A percentile compares a stretch with the other conserved stretches of the same genome.
Conservation (phyloP, 1,140 invertebrate species). For the Eubasilissa regina region DNA sequence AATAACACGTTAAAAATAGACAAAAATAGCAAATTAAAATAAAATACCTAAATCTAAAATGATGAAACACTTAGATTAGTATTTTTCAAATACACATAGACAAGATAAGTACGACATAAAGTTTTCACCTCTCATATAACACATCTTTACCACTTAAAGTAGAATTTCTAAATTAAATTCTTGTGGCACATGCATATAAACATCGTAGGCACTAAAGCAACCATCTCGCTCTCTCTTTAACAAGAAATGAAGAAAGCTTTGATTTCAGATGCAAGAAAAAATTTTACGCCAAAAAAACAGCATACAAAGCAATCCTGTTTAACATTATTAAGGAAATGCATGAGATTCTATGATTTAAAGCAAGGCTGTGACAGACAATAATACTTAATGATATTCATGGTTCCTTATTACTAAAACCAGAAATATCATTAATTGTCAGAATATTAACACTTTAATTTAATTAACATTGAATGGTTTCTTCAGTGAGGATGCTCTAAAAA, state of each 20-base stretch:
- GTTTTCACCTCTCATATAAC: conserved; percentile 36
- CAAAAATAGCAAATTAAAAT: conserved; percentile 7
- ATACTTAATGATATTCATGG: no score
- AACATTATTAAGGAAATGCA: no score
- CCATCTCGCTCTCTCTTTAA: conserved; percentile 18
- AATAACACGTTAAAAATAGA: not conserved
- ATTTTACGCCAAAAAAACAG: conserved; percentile 9
- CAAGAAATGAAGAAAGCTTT: conserved; percentile 38
- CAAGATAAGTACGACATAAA: conserved; percentile 25
- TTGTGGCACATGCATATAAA: conserved; percentile 54
- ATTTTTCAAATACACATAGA: conserved; percentile 27
- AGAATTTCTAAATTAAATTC: conserved; percentile 34
- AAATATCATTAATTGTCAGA: not conserved
- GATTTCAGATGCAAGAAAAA: conserved; percentile 42
- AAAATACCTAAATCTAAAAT: conserved; percentile 21
- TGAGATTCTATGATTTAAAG: no score
- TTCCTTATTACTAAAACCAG: no score
- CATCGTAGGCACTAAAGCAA: conserved; percentile 58
- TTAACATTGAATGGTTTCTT: no score
- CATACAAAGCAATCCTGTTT: no score
- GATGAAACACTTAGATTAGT: conserved; percentile 27
- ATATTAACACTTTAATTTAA: no score
- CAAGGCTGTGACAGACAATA: no score
- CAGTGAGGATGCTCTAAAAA: no score
- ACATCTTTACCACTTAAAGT: conserved; percentile 34